phyloP scores from a whole-genome alignment of 1,140 invertebrate species.

The Pseudachorutes palmiensis region DNA sequence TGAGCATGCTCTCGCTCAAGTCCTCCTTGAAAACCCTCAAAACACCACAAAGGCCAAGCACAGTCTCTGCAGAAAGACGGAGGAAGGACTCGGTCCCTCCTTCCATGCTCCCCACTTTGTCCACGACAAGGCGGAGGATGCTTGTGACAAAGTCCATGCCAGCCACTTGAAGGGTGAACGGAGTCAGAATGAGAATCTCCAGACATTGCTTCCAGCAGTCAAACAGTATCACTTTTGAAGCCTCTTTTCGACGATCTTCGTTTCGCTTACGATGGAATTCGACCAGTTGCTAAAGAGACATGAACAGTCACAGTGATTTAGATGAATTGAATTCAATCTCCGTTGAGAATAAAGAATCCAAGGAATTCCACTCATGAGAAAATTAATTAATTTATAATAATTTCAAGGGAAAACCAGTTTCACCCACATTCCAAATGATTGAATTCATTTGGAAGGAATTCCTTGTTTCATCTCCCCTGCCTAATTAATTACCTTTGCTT shows the following conservation, averaged over 20 bases:
- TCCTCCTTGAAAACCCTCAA: slow-evolving; percentile 18
- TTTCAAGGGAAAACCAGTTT: too few species aligned
- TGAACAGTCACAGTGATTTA: too few species aligned
- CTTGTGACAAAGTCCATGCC: slow-evolving; percentile 22
- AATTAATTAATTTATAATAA: too few species aligned
- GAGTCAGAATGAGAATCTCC: slow-evolving; percentile 27
- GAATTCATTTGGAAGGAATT: not conserved
- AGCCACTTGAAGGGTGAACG: slow-evolving; percentile 6
- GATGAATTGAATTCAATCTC: too few species aligned
- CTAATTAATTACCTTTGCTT: slow-evolving; percentile 28
- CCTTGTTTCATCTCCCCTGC: not conserved
- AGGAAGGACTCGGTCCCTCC: slow-evolving; percentile 19
- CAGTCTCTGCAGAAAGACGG: slow-evolving; percentile 23
- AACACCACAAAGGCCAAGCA: slow-evolving; percentile 24
- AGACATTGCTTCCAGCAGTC: slow-evolving; percentile 36
- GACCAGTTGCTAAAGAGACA: slow-evolving; percentile 30
- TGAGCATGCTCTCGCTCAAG: slow-evolving; percentile 16
- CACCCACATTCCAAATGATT: too few species aligned
- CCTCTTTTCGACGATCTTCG: slow-evolving; percentile 17
- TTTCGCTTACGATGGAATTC: slow-evolving; percentile 23
- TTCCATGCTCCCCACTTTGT: slow-evolving; percentile 18
- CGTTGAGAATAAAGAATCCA: too few species aligned
- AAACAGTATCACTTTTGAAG: slow-evolving; percentile 27
- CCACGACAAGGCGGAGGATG: slow-evolving; percentile 19
- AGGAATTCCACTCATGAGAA: too few species aligned